Conservation (phyloP, 2,797 vertebrate genomes). For the Erpetoichthys calabaricus region DNA sequence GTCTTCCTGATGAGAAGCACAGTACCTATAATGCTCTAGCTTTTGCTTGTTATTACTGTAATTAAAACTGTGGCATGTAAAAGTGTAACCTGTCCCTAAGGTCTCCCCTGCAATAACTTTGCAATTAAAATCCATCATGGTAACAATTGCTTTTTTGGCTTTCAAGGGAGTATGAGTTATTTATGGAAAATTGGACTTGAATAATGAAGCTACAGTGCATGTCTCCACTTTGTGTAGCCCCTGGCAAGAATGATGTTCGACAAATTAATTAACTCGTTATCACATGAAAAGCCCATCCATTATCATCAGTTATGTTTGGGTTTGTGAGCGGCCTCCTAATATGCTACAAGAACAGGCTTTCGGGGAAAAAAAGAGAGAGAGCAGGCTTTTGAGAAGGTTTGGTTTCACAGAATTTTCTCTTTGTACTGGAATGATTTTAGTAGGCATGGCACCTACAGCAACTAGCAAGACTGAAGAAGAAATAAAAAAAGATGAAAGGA, state of each 20-base stretch:
- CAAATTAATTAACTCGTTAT: conserved; percentile 7
- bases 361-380: no score
- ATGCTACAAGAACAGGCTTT: not conserved
- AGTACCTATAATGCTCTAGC: not conserved
- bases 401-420: no score
- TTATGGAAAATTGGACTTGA: conserved; percentile 6
- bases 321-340: conserved; percentile 1
- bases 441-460: no score
- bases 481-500: no score
- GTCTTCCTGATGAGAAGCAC: not conserved
- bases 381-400: no score
- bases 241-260: conserved; percentile 5
- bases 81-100: conserved; percentile 6
- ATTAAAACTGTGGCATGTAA: conserved; percentile 7
- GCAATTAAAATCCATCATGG: conserved; percentile 4
- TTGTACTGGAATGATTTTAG: no score
- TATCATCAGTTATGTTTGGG: conserved; percentile 4
- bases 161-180: not conserved
- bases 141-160: conserved; percentile 5
- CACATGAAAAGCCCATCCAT: conserved; percentile 4
- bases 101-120: conserved; percentile 4
- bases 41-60: conserved; percentile 6
- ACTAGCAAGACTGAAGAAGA: no score
- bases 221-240: conserved; percentile 1
- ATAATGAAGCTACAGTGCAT: not conserved